Evolutionary conservation across 1,140 invertebrate species (phyloP).

Genomic region (Agrilus planipennis): DNA sequence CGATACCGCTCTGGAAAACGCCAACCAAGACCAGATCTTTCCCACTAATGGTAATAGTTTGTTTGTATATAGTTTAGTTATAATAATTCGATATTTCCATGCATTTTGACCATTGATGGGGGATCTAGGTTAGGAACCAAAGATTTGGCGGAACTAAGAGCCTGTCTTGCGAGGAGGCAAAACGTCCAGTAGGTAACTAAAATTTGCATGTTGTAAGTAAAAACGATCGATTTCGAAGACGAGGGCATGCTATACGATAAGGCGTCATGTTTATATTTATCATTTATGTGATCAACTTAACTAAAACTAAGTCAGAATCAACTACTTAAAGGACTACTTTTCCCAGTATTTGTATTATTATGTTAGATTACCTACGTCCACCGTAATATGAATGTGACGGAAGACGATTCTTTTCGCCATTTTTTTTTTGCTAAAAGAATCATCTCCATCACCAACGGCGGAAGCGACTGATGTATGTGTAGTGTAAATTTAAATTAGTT

Average conservation of each 20-base stretch:
- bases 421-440: not conserved
- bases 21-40: conserved; percentile 17
- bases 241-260: no score
- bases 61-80: conserved; percentile 8
- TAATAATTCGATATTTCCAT: conserved; percentile 6
- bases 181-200: conserved; percentile 18
- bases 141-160: conserved; percentile 24
- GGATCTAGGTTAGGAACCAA: conserved; percentile 25
- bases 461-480: conserved; percentile 8
- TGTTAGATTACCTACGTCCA: conserved; percentile 7
- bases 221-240: no score
- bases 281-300: conserved; percentile 29
- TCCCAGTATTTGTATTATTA: conserved; percentile 5
- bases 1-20: conserved; percentile 15
- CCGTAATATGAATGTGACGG: not conserved
- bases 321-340: conserved; percentile 12
- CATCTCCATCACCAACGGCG: not conserved
- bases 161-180: conserved; percentile 18
- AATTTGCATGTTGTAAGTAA: no score
- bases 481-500: conserved; percentile 12
- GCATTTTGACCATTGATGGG: conserved; percentile 12
- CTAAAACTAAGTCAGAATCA: conserved; percentile 30
- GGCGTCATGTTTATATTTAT: conserved; percentile 22
- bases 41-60: conserved; percentile 5
- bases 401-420: not conserved